These are phyloP conservation scores for Acipenser ruthenus DNA, from an alignment of 2,797 vertebrate species.

Conservation along the genomic window DNA sequence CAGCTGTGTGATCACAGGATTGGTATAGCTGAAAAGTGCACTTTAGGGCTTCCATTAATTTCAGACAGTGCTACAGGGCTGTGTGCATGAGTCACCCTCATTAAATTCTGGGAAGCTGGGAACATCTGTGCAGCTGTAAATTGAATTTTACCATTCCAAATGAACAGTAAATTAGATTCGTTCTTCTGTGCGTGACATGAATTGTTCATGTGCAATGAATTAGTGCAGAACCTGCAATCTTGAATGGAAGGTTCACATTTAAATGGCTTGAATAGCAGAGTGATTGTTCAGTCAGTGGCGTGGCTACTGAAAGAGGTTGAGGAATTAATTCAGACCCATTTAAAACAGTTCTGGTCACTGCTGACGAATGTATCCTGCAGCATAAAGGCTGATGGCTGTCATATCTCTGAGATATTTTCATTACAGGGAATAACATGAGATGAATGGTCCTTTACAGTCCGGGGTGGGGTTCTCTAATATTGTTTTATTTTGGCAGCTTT, in stretches of 20 bases:
- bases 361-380: neutral
- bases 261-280: neutral
- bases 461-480: too few relatives aligned
- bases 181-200: conserved; percentile 21
- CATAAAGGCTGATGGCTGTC: neutral
- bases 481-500: too few relatives aligned
- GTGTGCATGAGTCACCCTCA: conserved; percentile 43
- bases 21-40: conserved; percentile 8
- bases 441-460: too few relatives aligned
- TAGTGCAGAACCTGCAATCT: conserved; percentile 20
- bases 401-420: neutral
- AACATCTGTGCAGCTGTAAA: conserved; percentile 36
- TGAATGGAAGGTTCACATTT: conserved; percentile 21
- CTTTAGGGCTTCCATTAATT: conserved; percentile 31
- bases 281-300: neutral
- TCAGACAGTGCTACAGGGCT: conserved; percentile 40
- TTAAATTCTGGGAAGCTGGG: conserved; percentile 41
- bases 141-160: conserved; percentile 43
- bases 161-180: conserved; percentile 30
- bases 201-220: conserved; percentile 22
- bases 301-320: neutral
- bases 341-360: neutral
- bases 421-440: too few relatives aligned
- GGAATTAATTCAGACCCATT: neutral
- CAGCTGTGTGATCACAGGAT: conserved; percentile 1